Conservation (phyloP, 2,113 vertebrate species). For the Chionomys nivalis region DNA sequence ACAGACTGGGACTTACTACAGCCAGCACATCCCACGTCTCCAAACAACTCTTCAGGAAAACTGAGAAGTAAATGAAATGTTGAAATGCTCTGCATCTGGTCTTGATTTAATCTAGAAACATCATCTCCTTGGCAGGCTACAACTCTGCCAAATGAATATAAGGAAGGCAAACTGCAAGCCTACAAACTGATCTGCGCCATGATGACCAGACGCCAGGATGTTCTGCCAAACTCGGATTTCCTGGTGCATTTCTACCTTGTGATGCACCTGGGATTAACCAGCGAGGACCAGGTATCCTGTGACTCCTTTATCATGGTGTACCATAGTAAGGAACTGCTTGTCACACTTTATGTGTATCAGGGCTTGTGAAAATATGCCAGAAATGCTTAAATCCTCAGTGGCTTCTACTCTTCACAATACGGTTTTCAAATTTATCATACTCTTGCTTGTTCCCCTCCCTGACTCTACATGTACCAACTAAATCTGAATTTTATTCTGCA, state of each 20-base stretch:
- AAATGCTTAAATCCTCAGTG: neutral
- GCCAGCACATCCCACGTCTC: slow-evolving; percentile 37
- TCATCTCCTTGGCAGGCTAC: slow-evolving; percentile 89
- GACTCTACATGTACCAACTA: neutral
- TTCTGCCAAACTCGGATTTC: slow-evolving; percentile 96
- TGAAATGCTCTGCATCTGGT: slow-evolving; percentile 46
- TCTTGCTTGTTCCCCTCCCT: neutral
- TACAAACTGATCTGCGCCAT: slow-evolving; percentile 97
- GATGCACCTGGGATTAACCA: slow-evolving; percentile 95
- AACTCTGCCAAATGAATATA: slow-evolving; percentile 93
- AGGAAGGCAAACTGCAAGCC: slow-evolving; percentile 96
- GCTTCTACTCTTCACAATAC: neutral
- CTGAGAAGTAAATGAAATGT: slow-evolving; percentile 69
- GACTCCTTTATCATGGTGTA: neutral
- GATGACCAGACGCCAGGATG: slow-evolving; percentile 98
- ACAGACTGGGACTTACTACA: slow-evolving; percentile 60
- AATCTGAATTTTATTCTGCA: neutral
- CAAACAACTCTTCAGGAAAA: slow-evolving; percentile 69
- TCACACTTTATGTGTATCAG: neutral
- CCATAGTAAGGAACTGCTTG: neutral
- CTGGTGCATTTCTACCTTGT: slow-evolving; percentile 96
- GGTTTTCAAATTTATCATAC: slow-evolving; percentile 11
- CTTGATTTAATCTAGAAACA: slow-evolving; percentile 58
- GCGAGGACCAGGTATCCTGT: slow-evolving; percentile 93
- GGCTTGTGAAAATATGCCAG: neutral